A percentile compares a stretch with the other conserved stretches of the same genome.
Evolutionary conservation across 2,113 vertebrate genomes (phyloP).

Genomic region (Leucoraja erinaceus): DNA sequence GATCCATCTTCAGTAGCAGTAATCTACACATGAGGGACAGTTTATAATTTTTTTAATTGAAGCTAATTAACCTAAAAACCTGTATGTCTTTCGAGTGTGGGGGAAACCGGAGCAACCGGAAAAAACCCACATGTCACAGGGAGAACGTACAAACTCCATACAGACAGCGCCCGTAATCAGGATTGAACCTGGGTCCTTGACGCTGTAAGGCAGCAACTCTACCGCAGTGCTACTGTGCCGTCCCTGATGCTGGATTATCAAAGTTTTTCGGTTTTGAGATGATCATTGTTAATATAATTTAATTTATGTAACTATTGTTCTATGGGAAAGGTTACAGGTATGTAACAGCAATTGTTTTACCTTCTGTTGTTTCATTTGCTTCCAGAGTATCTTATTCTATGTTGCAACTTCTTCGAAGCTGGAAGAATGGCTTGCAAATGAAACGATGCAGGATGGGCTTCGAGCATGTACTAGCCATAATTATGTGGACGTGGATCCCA

Average conservation of each 20-base stretch:
- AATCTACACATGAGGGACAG: too few relatives aligned
- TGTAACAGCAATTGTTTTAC: not conserved
- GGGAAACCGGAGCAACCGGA: too few relatives aligned
- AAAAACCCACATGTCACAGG: too few relatives aligned
- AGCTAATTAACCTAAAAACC: too few relatives aligned
- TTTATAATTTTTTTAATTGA: too few relatives aligned
- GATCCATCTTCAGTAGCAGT: too few relatives aligned
- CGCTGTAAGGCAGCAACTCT: too few relatives aligned
- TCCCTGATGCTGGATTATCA: not conserved
- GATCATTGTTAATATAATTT: not conserved
- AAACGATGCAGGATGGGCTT: constrained; percentile 89
- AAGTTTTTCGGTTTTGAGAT: not conserved
- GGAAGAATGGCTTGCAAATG: constrained; percentile 92
- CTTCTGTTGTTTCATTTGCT: not conserved
- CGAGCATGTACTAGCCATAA: constrained; percentile 77
- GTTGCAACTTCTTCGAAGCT: constrained; percentile 82
- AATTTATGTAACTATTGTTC: not conserved
- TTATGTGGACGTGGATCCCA: constrained; percentile 94
- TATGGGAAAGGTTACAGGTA: not conserved
- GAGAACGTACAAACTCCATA: too few relatives aligned
- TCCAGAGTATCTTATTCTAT: constrained; percentile 92
- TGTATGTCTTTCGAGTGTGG: too few relatives aligned
- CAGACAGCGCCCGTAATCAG: too few relatives aligned
- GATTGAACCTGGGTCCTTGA: too few relatives aligned
- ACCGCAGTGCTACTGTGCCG: too few relatives aligned